Evolutionary conservation across 2,113 vertebrate genomes (phyloP).

Genomic region (Heptranchias perlo): DNA sequence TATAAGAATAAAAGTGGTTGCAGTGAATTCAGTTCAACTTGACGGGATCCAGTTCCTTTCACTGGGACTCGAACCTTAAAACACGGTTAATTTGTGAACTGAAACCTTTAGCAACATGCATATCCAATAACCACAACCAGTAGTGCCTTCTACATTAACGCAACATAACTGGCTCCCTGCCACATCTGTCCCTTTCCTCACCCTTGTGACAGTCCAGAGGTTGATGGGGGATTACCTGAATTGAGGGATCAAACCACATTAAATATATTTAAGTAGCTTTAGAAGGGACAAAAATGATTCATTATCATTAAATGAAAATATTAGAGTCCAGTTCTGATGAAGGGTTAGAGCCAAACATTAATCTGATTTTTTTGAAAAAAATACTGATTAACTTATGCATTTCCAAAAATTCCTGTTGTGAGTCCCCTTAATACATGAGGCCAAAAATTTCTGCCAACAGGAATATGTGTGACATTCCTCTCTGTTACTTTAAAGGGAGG

Average conservation of each 20-base stretch:
- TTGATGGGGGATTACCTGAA: neutral
- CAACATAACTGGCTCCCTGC: neutral
- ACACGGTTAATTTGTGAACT: neutral
- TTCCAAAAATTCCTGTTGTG: neutral
- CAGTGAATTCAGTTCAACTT: too few relatives aligned
- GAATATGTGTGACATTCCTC: neutral
- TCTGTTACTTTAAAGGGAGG: neutral
- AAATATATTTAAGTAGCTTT: too few relatives aligned
- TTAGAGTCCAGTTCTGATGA: neutral
- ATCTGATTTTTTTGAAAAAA: neutral
- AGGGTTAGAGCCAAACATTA: neutral
- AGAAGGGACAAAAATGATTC: too few relatives aligned
- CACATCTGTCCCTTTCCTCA: neutral
- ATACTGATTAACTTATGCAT: neutral
- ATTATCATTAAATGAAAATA: too few relatives aligned
- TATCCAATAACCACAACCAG: neutral
- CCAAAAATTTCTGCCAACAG: neutral
- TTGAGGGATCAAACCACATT: too few relatives aligned
- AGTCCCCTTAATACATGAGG: neutral
- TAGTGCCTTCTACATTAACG: neutral
- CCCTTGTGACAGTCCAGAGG: neutral
- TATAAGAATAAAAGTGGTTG: too few relatives aligned
- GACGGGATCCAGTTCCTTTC: neutral
- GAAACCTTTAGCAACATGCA: neutral
- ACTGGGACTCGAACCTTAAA: neutral